Conservation (phyloP, 2,797 vertebrate species). For the Leuciscus waleckii region DNA sequence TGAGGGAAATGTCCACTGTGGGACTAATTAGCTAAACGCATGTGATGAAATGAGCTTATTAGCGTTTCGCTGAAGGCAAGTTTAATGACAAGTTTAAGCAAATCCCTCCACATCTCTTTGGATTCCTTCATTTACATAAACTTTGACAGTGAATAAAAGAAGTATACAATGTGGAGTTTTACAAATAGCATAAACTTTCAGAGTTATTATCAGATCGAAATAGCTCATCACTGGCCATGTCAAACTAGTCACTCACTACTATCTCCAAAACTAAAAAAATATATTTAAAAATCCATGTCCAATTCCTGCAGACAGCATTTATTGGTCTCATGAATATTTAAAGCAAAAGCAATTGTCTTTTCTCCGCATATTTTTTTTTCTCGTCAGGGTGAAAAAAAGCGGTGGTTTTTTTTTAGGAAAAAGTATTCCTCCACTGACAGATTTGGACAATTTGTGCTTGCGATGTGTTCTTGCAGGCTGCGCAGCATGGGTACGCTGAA, state of each 20-base stretch:
- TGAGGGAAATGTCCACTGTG: slow-evolving; percentile 16
- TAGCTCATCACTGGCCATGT: not conserved
- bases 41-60: slow-evolving; percentile 23
- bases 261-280: not conserved
- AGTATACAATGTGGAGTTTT: not conserved
- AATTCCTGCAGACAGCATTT: not conserved
- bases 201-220: not conserved
- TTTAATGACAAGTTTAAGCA: slow-evolving; percentile 36
- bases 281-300: not conserved
- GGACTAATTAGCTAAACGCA: slow-evolving; percentile 29
- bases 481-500: not conserved
- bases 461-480: not conserved
- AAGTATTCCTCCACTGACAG: not conserved
- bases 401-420: not conserved
- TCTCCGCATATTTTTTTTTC: not conserved
- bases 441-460: not conserved
- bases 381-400: not conserved
- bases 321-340: slow-evolving; percentile 13
- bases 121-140: not conserved
- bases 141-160: not conserved
- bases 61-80: slow-evolving; percentile 4
- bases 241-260: not conserved
- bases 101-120: slow-evolving; percentile 9
- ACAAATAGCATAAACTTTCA: not conserved
- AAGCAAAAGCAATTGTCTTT: not conserved